Percentiles rank a stretch among this genome's conserved stretches.
phyloP scores from a whole-genome alignment of 2,888 invertebrate species.

The Alviniconcha strummeri region DNA sequence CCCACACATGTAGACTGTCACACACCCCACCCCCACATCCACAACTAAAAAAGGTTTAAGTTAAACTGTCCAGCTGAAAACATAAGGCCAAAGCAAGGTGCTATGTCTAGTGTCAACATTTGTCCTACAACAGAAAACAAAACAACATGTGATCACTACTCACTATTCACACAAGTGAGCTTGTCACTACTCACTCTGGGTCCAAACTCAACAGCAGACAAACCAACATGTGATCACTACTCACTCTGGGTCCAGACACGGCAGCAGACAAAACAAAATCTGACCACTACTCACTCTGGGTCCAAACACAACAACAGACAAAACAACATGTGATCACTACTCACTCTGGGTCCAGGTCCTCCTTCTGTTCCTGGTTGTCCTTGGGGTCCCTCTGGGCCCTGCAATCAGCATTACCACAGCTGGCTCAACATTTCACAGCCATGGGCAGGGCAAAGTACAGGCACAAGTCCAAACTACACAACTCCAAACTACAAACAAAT shows the following conservation, averaged over 20 bases:
- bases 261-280: not conserved
- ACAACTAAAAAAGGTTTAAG: no score
- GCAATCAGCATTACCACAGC: slow-evolving; percentile 15
- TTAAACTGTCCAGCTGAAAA: no score
- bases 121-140: not conserved
- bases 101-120: no score
- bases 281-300: not conserved
- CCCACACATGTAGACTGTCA: no score
- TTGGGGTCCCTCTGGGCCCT: slow-evolving; percentile 51
- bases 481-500: no score
- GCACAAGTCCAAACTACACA: no score
- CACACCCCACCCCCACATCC: no score
- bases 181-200: not conserved
- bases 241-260: not conserved
- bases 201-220: not conserved
- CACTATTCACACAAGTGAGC: no score
- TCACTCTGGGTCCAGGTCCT: slow-evolving; percentile 56
- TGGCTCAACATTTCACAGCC: no score
- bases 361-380: slow-evolving; percentile 57
- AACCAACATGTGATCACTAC: not conserved
- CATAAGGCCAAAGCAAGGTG: no score
- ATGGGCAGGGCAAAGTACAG: no score
- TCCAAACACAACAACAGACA: not conserved
- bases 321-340: slow-evolving; percentile 13
- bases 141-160: not conserved